Conservation (phyloP, 2,888 invertebrate species). For the Drosophila quinaria region DNA sequence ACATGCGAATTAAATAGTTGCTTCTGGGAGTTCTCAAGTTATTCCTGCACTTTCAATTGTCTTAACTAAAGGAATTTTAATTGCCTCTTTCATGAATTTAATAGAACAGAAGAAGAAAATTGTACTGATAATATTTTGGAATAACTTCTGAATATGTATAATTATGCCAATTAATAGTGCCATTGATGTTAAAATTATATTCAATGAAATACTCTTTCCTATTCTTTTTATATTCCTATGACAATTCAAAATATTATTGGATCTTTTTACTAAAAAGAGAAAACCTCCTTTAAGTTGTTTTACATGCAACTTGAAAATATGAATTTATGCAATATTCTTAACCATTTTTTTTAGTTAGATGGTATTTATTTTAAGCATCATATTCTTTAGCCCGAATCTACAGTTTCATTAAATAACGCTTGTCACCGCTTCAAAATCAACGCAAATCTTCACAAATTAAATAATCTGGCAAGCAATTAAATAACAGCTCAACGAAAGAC, state of each 20-base stretch:
- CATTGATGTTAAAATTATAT: not conserved
- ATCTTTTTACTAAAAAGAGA: no score
- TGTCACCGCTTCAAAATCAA: conserved; percentile 11
- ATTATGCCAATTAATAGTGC: not conserved
- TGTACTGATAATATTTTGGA: not conserved
- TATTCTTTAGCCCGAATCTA: not conserved
- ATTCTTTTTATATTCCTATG: no score
- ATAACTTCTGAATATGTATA: not conserved
- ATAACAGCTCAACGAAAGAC: conserved; percentile 35
- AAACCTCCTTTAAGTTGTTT: no score
- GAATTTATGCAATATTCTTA: not conserved
- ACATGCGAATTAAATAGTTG: conserved; percentile 11
- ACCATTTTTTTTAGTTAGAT: not conserved
- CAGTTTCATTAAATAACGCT: conserved; percentile 2
- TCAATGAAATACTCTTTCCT: no score
- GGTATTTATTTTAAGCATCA: not conserved
- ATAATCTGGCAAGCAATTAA: conserved; percentile 59
- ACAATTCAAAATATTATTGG: no score
- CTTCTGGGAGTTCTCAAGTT: conserved; percentile 20
- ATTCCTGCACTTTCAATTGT: conserved; percentile 13
- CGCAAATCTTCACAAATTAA: conserved; percentile 56
- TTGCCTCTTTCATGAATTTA: not conserved
- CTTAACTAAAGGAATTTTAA: conserved; percentile 13
- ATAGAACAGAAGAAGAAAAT: not conserved
- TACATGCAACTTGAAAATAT: not conserved